These are phyloP conservation scores for Larimichthys polyactis DNA, from an alignment of 2,113 vertebrate genomes.

Conservation along the genomic window DNA sequence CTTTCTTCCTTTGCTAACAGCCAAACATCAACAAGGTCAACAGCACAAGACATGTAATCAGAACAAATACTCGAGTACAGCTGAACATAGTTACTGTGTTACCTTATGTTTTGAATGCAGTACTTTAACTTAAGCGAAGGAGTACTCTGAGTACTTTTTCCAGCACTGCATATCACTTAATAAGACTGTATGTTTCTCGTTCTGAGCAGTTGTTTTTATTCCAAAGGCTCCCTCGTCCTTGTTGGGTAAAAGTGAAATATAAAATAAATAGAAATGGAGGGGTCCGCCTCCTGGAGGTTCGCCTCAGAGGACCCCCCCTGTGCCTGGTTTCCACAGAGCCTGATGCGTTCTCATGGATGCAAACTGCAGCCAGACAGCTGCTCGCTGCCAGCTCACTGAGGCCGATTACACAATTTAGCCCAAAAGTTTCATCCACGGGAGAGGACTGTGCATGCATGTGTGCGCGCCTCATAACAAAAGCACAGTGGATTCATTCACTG, in stretches of 20 bases:
- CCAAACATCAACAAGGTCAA: no score
- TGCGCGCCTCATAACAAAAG: conserved; percentile 61
- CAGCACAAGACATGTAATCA: no score
- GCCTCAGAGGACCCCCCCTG: conserved; percentile 18
- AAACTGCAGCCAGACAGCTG: conserved; percentile 53
- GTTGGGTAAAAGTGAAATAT: conserved; percentile 5
- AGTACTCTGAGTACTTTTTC: background rate
- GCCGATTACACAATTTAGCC: conserved; percentile 69
- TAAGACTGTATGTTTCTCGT: background rate
- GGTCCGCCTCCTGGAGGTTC: conserved; percentile 3
- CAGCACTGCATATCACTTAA: background rate
- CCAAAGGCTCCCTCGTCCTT: background rate
- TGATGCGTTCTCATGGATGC: conserved; percentile 43
- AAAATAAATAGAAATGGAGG: conserved; percentile 6
- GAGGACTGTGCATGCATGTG: conserved; percentile 23
- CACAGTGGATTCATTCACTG: conserved; percentile 80
- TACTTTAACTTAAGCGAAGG: background rate
- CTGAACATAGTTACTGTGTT: no score
- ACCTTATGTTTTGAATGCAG: background rate
- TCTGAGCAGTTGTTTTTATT: background rate
- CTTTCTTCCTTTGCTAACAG: no score
- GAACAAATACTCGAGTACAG: no score
- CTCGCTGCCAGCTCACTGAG: conserved; percentile 59
- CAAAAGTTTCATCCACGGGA: conserved; percentile 52
- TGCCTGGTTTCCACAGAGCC: conserved; percentile 25